Evolutionary conservation across 2,888 invertebrate genomes (phyloP).

Genomic region (Apotomis capreana): DNA sequence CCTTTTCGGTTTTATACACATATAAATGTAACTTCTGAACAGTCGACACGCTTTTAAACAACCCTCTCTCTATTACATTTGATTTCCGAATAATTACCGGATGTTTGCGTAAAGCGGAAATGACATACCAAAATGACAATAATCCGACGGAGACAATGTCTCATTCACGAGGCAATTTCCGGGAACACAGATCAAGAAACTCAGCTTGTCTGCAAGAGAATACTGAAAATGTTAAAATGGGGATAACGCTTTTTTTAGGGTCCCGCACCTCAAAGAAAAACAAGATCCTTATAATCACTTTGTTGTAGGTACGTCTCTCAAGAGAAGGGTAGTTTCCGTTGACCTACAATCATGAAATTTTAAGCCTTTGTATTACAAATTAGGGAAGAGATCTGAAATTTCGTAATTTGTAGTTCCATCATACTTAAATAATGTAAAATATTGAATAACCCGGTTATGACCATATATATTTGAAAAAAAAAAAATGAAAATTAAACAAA

Average conservation of each 20-base stretch:
- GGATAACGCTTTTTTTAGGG: not conserved
- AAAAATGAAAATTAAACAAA: no score
- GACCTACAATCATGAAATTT: no score
- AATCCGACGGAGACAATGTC: slow-evolving; percentile 73
- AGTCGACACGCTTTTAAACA: slow-evolving; percentile 58
- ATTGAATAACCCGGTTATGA: no score
- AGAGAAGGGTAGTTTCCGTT: no score
- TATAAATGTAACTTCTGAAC: no score
- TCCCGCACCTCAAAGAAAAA: not conserved
- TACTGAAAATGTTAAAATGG: slow-evolving; percentile 44
- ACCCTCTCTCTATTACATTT: slow-evolving; percentile 63
- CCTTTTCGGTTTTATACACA: no score
- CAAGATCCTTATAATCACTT: not conserved
- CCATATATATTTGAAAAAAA: no score
- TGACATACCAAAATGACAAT: slow-evolving; percentile 74
- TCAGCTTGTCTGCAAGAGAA: slow-evolving; percentile 50
- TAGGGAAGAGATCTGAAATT: no score
- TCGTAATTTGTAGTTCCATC: no score
- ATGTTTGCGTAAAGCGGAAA: slow-evolving; percentile 74
- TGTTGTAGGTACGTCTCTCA: no score
- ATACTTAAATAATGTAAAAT: no score
- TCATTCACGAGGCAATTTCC: slow-evolving; percentile 74
- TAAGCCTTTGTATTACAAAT: no score
- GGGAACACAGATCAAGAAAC: slow-evolving; percentile 58
- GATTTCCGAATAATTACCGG: slow-evolving; percentile 75